These are phyloP conservation scores for Aeoliscus strigatus DNA, from an alignment of 2,797 vertebrate genomes.

Conservation along the genomic window DNA sequence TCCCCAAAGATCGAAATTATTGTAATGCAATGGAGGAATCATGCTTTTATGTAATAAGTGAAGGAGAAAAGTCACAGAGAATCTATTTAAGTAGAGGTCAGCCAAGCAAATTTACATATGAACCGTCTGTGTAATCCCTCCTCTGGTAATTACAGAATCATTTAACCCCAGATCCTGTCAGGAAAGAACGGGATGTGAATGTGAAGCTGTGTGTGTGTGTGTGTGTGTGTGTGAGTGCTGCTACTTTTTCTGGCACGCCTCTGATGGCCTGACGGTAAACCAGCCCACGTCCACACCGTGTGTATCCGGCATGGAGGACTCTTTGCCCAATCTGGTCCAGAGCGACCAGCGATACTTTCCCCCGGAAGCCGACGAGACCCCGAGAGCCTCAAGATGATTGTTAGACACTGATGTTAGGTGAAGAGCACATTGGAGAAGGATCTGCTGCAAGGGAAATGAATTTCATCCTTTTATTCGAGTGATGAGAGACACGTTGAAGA, in stretches of 20 bases:
- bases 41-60: neutral
- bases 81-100: neutral
- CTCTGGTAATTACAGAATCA: slow-evolving; percentile 4
- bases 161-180: neutral
- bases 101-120: neutral
- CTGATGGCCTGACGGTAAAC: too few relatives aligned
- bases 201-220: neutral
- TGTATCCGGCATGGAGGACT: too few relatives aligned
- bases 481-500: slow-evolving; percentile 6
- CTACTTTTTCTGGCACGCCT: too few relatives aligned
- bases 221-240: too few relatives aligned
- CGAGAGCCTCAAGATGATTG: neutral
- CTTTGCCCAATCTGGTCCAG: too few relatives aligned
- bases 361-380: too few relatives aligned
- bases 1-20: neutral
- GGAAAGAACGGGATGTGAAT: neutral
- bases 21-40: neutral
- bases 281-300: too few relatives aligned
- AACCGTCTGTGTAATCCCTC: neutral
- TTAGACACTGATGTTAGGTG: slow-evolving; percentile 6
- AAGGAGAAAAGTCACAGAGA: neutral
- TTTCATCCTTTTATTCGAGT: slow-evolving; percentile 7
- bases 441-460: slow-evolving; percentile 8
- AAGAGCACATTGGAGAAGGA: neutral
- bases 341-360: too few relatives aligned